phyloP scores from a whole-genome alignment of 2,888 invertebrate species.

The Erpobdella octoculata region DNA sequence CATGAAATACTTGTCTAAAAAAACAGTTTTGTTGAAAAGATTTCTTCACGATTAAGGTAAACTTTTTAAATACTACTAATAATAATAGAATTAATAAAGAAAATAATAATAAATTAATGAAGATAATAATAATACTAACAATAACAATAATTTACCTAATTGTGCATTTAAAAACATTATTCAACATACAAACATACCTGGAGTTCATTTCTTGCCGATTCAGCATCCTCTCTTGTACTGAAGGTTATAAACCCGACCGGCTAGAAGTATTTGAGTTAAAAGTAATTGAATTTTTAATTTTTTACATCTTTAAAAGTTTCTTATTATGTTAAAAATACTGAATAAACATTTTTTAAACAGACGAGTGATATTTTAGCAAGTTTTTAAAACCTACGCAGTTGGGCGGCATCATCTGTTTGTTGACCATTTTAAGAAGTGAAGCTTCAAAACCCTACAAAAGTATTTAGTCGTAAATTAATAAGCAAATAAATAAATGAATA shows the following conservation, averaged over 20 bases:
- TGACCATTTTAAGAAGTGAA: conserved; percentile 27
- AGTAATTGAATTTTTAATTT: too few relatives aligned
- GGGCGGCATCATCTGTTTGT: conserved; percentile 27
- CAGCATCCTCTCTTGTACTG: conserved; percentile 90
- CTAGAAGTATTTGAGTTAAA: conserved; percentile 58
- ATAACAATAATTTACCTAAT: not conserved
- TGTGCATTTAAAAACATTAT: not conserved
- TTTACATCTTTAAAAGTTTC: not conserved
- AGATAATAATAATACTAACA: not conserved
- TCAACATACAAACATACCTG: conserved; percentile 66
- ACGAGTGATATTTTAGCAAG: not conserved
- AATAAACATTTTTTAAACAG: not conserved
- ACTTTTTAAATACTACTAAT: too few relatives aligned
- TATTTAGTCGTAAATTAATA: not conserved
- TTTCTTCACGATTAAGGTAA: too few relatives aligned
- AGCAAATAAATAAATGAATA: not conserved
- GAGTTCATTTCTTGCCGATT: conserved; percentile 95
- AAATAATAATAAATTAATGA: not conserved
- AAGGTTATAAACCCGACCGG: conserved; percentile 99
- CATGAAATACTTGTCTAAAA: too few relatives aligned
- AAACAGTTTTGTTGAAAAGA: too few relatives aligned
- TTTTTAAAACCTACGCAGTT: conserved; percentile 24
- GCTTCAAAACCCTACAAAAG: conserved; percentile 27
- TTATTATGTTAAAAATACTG: not conserved
- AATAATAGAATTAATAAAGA: not conserved